phyloP scores from a whole-genome alignment of 2,113 vertebrate genomes.

The Neogobius melanostomus region DNA sequence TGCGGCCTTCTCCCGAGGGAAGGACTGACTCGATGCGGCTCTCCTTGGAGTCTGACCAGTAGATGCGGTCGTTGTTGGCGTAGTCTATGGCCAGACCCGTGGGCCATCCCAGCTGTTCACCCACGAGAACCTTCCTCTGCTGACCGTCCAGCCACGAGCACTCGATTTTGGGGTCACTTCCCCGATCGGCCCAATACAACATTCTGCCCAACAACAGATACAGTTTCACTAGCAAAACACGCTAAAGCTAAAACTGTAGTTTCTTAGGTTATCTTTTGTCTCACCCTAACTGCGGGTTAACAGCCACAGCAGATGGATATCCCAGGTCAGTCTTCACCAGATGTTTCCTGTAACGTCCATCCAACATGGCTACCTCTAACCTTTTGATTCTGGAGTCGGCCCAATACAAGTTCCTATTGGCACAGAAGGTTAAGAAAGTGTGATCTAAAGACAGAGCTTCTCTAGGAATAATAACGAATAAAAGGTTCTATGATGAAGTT shows the following conservation, averaged over 20 bases:
- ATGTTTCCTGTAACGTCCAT: slow-evolving; percentile 92
- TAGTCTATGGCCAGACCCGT: slow-evolving; percentile 90
- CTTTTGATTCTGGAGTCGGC: slow-evolving; percentile 84
- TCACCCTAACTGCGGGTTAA: slow-evolving; percentile 89
- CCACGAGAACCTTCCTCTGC: slow-evolving; percentile 78
- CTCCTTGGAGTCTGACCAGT: slow-evolving; percentile 94
- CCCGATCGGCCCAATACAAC: slow-evolving; percentile 92
- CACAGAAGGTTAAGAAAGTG: neutral
- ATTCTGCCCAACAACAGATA: slow-evolving; percentile 66
- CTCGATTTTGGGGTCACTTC: slow-evolving; percentile 85
- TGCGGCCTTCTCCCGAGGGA: slow-evolving; percentile 84
- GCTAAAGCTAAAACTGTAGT: neutral
- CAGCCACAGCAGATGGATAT: slow-evolving; percentile 85
- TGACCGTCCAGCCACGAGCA: slow-evolving; percentile 91
- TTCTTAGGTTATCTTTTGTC: slow-evolving; percentile 5
- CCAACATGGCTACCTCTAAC: slow-evolving; percentile 87
- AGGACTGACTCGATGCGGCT: slow-evolving; percentile 87
- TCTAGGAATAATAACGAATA: too few relatives aligned
- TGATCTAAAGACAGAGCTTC: too few relatives aligned
- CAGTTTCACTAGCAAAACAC: neutral
- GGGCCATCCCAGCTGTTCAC: slow-evolving; percentile 85
- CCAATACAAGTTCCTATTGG: slow-evolving; percentile 90
- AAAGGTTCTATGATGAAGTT: too few relatives aligned
- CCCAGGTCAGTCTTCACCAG: slow-evolving; percentile 82
- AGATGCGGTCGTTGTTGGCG: slow-evolving; percentile 85